phyloP scores from a whole-genome alignment of 1,140 invertebrate species.

The Bombus terrestris region DNA sequence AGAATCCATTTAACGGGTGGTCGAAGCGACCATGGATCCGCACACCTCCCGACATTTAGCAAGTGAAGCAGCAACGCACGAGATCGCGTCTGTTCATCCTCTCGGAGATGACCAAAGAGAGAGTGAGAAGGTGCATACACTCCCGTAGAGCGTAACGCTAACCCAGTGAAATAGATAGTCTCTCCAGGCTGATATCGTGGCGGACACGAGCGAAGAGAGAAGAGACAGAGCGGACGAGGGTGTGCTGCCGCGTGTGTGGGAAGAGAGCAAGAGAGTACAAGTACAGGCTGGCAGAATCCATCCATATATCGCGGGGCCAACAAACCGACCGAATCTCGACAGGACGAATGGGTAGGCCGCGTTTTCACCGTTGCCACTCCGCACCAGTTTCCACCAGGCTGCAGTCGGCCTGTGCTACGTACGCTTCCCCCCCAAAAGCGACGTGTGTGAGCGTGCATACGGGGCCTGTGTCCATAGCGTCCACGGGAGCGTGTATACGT shows the following conservation, averaged over 20 bases:
- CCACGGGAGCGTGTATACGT: too few species aligned
- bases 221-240: background rate
- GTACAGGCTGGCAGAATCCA: constrained; percentile 72
- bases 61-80: constrained; percentile 30
- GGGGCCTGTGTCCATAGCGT: background rate
- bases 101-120: constrained; percentile 39
- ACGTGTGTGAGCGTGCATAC: constrained; percentile 1
- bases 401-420: background rate
- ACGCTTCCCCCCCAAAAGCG: too few species aligned
- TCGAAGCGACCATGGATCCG: background rate
- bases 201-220: constrained; percentile 45
- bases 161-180: constrained; percentile 80
- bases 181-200: constrained; percentile 53
- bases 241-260: background rate
- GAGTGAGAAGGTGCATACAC: background rate
- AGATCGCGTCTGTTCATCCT: constrained; percentile 13
- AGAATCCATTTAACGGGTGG: constrained; percentile 20
- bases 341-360: constrained; percentile 77
- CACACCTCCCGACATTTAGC: constrained; percentile 8
- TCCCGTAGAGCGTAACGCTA: constrained; percentile 73
- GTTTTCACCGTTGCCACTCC: constrained; percentile 76
- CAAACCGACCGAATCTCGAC: constrained; percentile 80
- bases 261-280: constrained; percentile 36
- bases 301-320: constrained; percentile 79
- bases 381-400: constrained; percentile 44